phyloP scores from a whole-genome alignment of 1,140 invertebrate species.

The Orchesella cincta region DNA sequence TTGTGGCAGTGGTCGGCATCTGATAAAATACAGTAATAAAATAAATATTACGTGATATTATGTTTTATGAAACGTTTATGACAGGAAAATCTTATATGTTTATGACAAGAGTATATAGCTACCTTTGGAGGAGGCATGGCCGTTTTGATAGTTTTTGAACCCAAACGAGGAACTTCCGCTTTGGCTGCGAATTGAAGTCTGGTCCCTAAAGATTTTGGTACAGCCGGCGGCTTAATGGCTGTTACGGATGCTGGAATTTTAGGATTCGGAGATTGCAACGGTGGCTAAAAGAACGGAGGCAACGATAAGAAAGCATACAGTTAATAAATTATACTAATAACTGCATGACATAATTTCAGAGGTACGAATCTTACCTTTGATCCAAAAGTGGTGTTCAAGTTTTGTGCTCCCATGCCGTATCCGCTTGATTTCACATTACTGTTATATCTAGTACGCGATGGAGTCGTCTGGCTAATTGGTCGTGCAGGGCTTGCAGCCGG shows the following conservation, averaged over 20 bases:
- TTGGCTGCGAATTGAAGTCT: no score
- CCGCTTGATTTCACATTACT: not conserved
- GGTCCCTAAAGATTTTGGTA: not conserved
- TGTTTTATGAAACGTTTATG: not conserved
- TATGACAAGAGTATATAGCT: not conserved
- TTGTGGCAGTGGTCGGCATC: not conserved
- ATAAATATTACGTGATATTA: no score
- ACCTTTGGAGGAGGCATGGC: not conserved
- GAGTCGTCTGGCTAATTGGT: not conserved
- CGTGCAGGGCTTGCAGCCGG: not conserved
- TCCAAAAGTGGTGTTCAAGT: not conserved
- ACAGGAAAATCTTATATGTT: not conserved
- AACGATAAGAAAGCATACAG: not conserved
- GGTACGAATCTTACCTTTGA: not conserved
- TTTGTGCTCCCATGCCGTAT: not conserved
- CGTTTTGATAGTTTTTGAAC: not conserved
- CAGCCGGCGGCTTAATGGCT: not conserved
- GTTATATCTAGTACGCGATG: not conserved
- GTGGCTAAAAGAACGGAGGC: not conserved
- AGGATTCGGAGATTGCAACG: slow-evolving; percentile 2
- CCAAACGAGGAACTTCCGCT: not conserved
- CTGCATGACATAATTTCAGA: not conserved
- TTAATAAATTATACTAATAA: not conserved
- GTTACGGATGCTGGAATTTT: not conserved
- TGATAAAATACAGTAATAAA: not conserved